Conservation (phyloP, 2,113 vertebrate species). For the Protomyctophum bolini region DNA sequence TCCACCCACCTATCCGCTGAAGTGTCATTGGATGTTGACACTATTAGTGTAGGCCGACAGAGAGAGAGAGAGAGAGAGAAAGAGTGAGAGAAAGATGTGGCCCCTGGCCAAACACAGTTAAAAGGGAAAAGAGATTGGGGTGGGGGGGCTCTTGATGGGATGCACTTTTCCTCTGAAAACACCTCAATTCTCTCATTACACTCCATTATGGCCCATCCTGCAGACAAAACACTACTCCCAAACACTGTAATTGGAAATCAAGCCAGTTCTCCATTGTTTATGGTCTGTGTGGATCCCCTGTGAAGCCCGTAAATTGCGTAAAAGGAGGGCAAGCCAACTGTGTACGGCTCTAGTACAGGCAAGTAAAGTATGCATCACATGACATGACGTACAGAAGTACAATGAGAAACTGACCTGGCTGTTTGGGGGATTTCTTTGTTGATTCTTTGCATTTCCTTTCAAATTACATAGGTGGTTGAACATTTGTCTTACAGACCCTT, state of each 20-base stretch:
- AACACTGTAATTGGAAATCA: conserved; percentile 60
- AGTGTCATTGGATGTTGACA: conserved; percentile 35
- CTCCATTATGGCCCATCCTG: conserved; percentile 55
- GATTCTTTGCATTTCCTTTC: too few species aligned
- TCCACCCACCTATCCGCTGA: conserved; percentile 16
- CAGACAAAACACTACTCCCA: conserved; percentile 55
- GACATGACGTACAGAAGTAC: too few species aligned
- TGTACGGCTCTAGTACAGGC: too few species aligned
- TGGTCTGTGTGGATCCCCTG: conserved; percentile 22
- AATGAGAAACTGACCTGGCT: too few species aligned
- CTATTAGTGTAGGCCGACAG: conserved; percentile 48
- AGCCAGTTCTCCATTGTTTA: conserved; percentile 50
- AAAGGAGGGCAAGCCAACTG: too few species aligned
- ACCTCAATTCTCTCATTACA: conserved; percentile 67
- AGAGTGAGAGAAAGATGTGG: background rate
- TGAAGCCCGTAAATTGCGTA: too few species aligned
- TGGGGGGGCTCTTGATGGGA: conserved; percentile 38
- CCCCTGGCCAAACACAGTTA: conserved; percentile 59
- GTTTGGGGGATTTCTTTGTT: too few species aligned
- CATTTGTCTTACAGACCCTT: too few species aligned
- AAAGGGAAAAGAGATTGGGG: conserved; percentile 49
- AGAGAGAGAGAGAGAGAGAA: conserved; percentile 38
- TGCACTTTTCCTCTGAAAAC: conserved; percentile 51
- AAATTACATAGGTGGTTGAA: too few species aligned
- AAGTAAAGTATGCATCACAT: too few species aligned